Evolutionary conservation across 2,113 vertebrate genomes (phyloP).

Genomic region (Cairina moschata): DNA sequence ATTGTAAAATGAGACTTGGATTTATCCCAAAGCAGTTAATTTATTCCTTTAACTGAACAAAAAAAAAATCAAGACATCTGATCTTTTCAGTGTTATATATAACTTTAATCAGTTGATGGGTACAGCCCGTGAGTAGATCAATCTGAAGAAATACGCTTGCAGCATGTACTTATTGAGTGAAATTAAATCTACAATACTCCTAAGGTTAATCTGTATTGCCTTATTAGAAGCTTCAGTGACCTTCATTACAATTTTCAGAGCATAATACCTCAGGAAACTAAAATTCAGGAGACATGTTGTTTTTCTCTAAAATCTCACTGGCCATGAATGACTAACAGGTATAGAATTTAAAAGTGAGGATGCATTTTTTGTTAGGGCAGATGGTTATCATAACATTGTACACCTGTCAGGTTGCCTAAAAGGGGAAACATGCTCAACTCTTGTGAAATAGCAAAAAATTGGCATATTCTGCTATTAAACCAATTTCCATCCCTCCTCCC

Average conservation of each 20-base stretch:
- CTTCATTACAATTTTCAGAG: neutral
- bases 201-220: conserved; percentile 13
- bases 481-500: neutral
- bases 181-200: conserved; percentile 16
- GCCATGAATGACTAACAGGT: neutral
- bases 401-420: neutral
- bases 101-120: conserved; percentile 29
- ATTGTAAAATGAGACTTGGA: neutral
- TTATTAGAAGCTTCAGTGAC: conserved; percentile 15
- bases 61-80: neutral
- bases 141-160: conserved; percentile 35
- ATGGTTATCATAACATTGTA: neutral
- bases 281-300: neutral
- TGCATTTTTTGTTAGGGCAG: neutral
- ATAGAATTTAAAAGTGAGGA: neutral
- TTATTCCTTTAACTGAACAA: neutral
- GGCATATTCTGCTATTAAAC: neutral
- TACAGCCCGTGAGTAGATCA: conserved; percentile 12
- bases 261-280: neutral
- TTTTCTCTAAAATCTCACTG: neutral
- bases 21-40: conserved; percentile 34
- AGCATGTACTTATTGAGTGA: conserved; percentile 5
- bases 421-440: neutral
- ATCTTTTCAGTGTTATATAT: conserved; percentile 13
- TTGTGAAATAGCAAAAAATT: neutral